phyloP scores from a whole-genome alignment of 2,113 vertebrate genomes.

The Otocyon megalotis region DNA sequence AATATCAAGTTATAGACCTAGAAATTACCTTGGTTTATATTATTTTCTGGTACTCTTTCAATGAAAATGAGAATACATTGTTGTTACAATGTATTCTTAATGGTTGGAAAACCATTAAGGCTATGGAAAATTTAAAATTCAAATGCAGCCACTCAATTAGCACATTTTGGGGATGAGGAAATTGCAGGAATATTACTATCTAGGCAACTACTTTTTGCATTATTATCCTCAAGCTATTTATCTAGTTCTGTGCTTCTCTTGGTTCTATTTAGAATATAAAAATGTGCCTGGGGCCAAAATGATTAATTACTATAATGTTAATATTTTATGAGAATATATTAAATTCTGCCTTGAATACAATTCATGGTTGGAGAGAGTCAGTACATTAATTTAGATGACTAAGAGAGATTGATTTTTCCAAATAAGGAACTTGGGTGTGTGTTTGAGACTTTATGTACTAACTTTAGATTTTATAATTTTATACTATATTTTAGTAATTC shows the following conservation, averaged over 20 bases:
- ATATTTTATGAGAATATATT: constrained; percentile 75
- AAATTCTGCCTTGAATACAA: constrained; percentile 70
- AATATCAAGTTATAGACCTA: not conserved
- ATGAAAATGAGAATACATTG: not conserved
- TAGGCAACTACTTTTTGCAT: not conserved
- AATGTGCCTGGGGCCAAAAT: constrained; percentile 43
- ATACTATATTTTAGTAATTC: not conserved
- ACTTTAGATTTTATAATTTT: constrained; percentile 37
- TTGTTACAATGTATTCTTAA: not conserved
- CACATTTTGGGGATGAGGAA: not conserved
- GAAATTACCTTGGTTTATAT: not conserved
- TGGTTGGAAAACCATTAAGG: not conserved
- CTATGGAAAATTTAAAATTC: not conserved
- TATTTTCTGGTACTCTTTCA: constrained; percentile 10
- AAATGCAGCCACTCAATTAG: not conserved
- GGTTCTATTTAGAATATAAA: constrained; percentile 57
- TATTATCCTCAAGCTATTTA: not conserved
- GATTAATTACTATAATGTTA: constrained; percentile 71
- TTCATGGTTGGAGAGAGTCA: constrained; percentile 61
- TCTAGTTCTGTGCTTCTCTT: not conserved
- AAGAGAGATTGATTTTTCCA: not conserved
- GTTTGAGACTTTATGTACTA: constrained; percentile 1
- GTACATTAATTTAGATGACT: constrained; percentile 62
- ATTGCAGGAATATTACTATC: not conserved
- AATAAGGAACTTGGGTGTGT: not conserved